Base-by-base conservation (phyloP, 2,888 invertebrate species). In the Cerceris rybyensis region DNA sequence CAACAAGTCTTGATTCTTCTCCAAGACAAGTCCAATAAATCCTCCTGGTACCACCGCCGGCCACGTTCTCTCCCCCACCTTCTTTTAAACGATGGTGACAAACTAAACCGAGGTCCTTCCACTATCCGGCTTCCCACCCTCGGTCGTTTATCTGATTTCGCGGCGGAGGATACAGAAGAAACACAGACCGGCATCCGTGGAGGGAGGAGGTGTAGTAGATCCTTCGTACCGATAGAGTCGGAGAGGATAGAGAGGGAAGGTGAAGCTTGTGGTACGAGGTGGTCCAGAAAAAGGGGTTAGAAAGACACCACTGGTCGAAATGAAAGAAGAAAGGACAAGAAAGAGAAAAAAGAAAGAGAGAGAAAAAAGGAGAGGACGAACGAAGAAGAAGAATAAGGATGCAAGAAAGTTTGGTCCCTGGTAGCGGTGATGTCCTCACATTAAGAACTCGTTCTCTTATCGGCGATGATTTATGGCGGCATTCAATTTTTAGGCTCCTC, bases 371-470 rank as follows among this genome's bases (percentile, higher is more conserved):
- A 54, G 70, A 50, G 43, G 60, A 39, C 71, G 39, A 54, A 41
- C 39, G 11, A 13, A 52, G 54, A 28, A 42, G 60, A 57, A 54
- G 52, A 60, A 80, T 16, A 71, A 71, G 75, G 77, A 66, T 39
- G n/a, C 42, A n/a, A 46, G 58, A 59, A 64, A 70, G n/a, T 55
- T 74, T 59, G 46, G 75, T 60, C 70, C 43, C 77, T 86, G 86
- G 86, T 86, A 87, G 86, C 87, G 79, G 81, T 84, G 87, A 86
- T 87, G 88, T 87, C 88, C 87, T 85, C 87, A 64, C 87, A 87
- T 87, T 87, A 87, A 87, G 86, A 87, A 88, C 87, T 86, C 85
- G 87, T 88, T 87, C 87, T 83, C 88, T 87, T 87, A 87, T 87
- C 87, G 81, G 74, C 81, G 84, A 87, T 87, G 87, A 87, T 87